A percentile compares a stretch with the other conserved stretches of the same genome.
phyloP scores from a whole-genome alignment of 2,113 vertebrate genomes.

The Andinoacara biseriatus region DNA sequence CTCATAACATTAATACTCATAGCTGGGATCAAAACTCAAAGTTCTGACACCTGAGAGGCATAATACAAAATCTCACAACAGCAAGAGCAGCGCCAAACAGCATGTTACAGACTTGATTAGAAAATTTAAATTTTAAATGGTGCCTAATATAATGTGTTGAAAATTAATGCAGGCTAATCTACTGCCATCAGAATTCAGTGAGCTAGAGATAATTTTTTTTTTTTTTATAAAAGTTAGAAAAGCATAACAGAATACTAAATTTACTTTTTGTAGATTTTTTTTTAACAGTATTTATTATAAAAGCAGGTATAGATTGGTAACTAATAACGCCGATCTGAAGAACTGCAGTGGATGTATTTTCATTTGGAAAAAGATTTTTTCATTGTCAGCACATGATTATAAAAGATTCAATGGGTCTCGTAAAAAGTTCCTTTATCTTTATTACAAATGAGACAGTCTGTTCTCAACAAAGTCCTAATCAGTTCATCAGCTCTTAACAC shows the following conservation, averaged over 20 bases:
- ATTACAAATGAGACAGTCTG: not conserved
- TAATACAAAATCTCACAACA: not conserved
- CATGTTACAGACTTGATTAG: too few species aligned
- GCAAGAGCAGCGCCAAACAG: not conserved
- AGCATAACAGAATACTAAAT: not conserved
- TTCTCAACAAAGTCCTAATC: conserved; percentile 24
- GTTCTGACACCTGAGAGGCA: not conserved
- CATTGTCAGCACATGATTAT: not conserved
- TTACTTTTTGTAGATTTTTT: not conserved
- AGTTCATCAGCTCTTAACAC: conserved; percentile 6
- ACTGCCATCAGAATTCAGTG: not conserved
- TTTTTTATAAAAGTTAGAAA: not conserved
- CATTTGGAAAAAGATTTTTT: not conserved
- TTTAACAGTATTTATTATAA: not conserved
- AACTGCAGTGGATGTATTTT: not conserved
- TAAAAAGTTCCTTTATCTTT: not conserved
- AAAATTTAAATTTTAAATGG: not conserved
- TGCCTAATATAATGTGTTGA: not conserved
- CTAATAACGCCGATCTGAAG: not conserved
- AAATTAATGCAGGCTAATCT: not conserved
- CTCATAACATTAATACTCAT: not conserved
- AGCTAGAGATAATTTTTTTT: not conserved
- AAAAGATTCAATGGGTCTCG: conserved; percentile 5
- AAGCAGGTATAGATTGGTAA: not conserved
- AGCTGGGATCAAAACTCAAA: not conserved